Conservation (phyloP, 2,888 invertebrate genomes). For the Orthonychiurus folsomi region DNA sequence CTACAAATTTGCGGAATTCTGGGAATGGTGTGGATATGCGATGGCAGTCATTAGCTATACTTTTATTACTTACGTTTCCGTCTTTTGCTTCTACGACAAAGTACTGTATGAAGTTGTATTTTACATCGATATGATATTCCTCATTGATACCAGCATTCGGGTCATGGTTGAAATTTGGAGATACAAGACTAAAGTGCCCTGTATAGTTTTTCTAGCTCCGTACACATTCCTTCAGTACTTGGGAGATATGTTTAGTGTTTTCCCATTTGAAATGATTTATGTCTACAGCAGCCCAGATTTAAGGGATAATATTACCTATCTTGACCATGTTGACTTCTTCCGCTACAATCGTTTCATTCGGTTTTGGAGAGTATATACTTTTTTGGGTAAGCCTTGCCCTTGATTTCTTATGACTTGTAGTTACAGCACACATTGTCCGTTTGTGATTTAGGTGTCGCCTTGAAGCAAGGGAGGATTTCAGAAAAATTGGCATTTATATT, state of each 20-base stretch:
- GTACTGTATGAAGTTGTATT: slow-evolving; percentile 19
- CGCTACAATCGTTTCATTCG: slow-evolving; percentile 29
- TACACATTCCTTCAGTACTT: slow-evolving; percentile 26
- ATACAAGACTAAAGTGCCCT: slow-evolving; percentile 14
- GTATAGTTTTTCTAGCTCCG: slow-evolving; percentile 22
- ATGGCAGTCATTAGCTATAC: not conserved
- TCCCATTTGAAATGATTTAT: slow-evolving; percentile 23
- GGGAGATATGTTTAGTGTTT: slow-evolving; percentile 19
- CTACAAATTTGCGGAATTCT: not conserved
- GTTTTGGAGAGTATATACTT: slow-evolving; percentile 16
- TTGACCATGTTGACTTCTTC: slow-evolving; percentile 22
- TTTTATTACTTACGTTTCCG: slow-evolving; percentile 19
- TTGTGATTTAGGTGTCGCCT: slow-evolving; percentile 19
- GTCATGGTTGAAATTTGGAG: slow-evolving; percentile 31
- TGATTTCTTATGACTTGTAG: not conserved
- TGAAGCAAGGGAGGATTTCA: slow-evolving; percentile 20
- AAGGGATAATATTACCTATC: slow-evolving; percentile 12
- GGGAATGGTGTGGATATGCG: not conserved
- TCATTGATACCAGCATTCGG: slow-evolving; percentile 20
- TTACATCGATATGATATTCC: slow-evolving; percentile 16
- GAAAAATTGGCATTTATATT: slow-evolving; percentile 25
- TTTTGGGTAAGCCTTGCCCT: slow-evolving; percentile 19
- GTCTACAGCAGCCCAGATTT: slow-evolving; percentile 11
- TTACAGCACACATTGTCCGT: no score
- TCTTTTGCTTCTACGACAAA: slow-evolving; percentile 23